Evolutionary conservation across 2,113 vertebrate genomes (phyloP).

Genomic region (Chrysemys picta): DNA sequence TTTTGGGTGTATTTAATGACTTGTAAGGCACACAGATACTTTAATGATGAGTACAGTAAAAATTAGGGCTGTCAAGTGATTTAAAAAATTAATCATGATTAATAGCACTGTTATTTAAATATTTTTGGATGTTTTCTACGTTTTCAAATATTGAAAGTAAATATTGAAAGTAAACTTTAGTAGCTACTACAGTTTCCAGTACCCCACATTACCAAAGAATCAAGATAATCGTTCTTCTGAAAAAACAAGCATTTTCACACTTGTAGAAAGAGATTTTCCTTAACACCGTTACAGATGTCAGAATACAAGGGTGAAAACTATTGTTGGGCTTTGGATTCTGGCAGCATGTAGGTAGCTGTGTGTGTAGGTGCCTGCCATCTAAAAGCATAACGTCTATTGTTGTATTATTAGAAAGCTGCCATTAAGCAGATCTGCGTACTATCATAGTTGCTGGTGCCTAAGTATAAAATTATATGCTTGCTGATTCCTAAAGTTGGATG

Average conservation of each 20-base stretch:
- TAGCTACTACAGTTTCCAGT: background rate
- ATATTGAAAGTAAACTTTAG: background rate
- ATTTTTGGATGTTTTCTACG: no score
- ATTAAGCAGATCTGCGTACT: constrained; percentile 40
- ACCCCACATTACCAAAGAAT: constrained; percentile 16
- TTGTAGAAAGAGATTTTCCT: constrained; percentile 12
- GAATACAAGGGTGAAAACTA: constrained; percentile 45
- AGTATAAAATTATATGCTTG: constrained; percentile 3
- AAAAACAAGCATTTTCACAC: constrained; percentile 13
- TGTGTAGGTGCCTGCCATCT: constrained; percentile 33
- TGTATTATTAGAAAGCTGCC: constrained; percentile 61
- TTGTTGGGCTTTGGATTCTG: constrained; percentile 12
- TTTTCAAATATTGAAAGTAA: background rate
- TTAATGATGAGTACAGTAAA: background rate
- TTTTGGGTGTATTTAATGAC: background rate
- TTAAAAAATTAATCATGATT: no score
- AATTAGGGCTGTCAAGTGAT: no score
- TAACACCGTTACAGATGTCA: constrained; percentile 16
- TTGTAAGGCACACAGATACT: background rate
- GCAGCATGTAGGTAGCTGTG: background rate
- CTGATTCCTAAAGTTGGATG: constrained; percentile 37
- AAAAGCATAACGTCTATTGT: constrained; percentile 53
- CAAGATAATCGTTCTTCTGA: constrained; percentile 4
- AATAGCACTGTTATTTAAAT: no score
- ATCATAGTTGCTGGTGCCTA: background rate